These are phyloP conservation scores for Rhinolophus sinicus DNA, from an alignment of 2,113 vertebrate genomes.

Conservation along the genomic window DNA sequence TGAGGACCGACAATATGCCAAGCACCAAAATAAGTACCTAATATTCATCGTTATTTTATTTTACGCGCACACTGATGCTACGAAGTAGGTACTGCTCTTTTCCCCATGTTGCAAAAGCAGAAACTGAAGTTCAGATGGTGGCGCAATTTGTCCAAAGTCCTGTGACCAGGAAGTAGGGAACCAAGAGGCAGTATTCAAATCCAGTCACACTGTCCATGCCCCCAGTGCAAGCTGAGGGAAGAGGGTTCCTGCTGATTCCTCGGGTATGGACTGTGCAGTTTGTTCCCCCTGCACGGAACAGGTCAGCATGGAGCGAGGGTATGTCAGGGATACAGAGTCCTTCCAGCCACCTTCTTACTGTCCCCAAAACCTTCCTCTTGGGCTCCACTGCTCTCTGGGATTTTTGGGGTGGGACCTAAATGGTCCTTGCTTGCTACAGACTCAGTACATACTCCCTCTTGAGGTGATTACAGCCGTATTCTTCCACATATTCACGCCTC, in stretches of 20 bases:
- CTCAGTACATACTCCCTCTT: neutral
- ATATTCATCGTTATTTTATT: neutral
- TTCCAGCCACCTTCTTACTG: neutral
- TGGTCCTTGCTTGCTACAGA: neutral
- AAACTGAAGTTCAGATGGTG: neutral
- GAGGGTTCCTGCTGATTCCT: neutral
- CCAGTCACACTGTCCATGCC: neutral
- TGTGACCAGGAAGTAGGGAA: neutral
- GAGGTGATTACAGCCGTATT: neutral
- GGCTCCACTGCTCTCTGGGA: neutral
- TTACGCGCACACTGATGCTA: neutral
- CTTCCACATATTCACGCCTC: neutral
- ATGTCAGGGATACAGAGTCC: neutral
- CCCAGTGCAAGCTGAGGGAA: neutral
- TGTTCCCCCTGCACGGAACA: neutral
- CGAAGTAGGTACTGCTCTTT: neutral
- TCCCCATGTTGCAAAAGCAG: neutral
- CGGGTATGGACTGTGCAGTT: neutral
- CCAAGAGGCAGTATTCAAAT: neutral
- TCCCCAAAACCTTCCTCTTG: neutral
- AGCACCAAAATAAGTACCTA: neutral
- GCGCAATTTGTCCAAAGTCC: neutral
- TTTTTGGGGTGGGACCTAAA: neutral
- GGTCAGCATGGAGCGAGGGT: neutral
- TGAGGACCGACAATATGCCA: neutral